A percentile compares a stretch with the other conserved stretches of the same genome.
Evolutionary conservation across 2,888 invertebrate species (phyloP).

Genomic region (Chymomyza caudatula): DNA sequence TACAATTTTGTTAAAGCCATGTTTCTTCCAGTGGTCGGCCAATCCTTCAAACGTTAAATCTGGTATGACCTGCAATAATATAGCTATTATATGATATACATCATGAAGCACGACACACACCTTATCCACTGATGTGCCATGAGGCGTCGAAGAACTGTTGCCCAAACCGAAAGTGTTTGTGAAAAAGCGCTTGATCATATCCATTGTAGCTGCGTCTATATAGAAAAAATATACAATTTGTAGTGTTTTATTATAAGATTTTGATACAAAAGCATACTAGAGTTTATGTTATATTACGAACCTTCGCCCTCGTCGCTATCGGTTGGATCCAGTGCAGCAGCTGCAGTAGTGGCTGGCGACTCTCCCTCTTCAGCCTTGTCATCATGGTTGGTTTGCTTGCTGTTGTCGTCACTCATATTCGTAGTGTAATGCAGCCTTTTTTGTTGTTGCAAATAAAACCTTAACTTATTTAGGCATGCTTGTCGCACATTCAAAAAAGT

Average conservation of each 20-base stretch:
- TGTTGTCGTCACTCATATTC: conserved; percentile 33
- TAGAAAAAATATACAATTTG: background rate
- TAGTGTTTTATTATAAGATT: background rate
- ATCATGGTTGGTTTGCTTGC: conserved; percentile 10
- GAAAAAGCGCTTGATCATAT: conserved; percentile 83
- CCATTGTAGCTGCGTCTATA: conserved; percentile 79
- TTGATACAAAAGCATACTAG: background rate
- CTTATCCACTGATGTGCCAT: conserved; percentile 40
- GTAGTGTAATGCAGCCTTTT: background rate
- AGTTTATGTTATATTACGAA: background rate
- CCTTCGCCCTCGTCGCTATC: conserved; percentile 17
- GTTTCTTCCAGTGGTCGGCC: conserved; percentile 86
- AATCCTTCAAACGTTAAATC: conserved; percentile 87
- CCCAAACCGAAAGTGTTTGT: conserved; percentile 82
- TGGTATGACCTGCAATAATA: conserved; percentile 80
- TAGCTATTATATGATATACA: background rate
- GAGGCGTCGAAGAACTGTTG: conserved; percentile 37
- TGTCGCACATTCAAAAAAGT: background rate
- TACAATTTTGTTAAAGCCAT: conserved; percentile 89
- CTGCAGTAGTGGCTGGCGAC: conserved; percentile 6
- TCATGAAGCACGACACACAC: conserved; percentile 1
- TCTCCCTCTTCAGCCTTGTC: background rate
- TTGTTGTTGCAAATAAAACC: background rate
- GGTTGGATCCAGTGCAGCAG: background rate
- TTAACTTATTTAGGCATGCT: background rate